Percentiles rank a stretch among this genome's conserved stretches.
phyloP scores from a whole-genome alignment of 1,140 invertebrate species.

The Phortica variegata region DNA sequence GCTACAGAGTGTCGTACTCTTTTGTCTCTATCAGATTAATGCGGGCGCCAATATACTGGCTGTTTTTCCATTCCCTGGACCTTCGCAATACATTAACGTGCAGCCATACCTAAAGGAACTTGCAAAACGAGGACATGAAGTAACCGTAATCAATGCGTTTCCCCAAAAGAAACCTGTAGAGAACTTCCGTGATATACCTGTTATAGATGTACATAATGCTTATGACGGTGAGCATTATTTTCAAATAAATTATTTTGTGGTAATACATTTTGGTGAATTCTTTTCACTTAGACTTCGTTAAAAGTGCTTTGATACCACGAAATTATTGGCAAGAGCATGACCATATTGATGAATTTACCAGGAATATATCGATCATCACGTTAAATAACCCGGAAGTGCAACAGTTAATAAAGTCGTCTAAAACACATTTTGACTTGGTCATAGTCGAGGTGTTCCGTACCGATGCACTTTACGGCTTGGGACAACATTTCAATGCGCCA shows the following conservation, averaged over 20 bases:
- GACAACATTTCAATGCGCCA: slow-evolving; percentile 42
- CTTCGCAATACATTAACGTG: slow-evolving; percentile 47
- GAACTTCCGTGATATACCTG: slow-evolving; percentile 39
- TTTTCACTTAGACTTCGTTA: slow-evolving; percentile 22
- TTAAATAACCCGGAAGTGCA: slow-evolving; percentile 30
- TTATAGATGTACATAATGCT: slow-evolving; percentile 22
- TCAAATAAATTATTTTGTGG: not conserved
- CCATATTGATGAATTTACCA: slow-evolving; percentile 31
- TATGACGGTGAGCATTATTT: slow-evolving; percentile 29
- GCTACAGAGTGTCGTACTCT: no score
- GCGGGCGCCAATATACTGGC: slow-evolving; percentile 39
- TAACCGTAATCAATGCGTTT: slow-evolving; percentile 70
- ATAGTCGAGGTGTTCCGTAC: slow-evolving; percentile 32
- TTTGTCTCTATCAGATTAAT: no score
- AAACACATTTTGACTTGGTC: slow-evolving; percentile 33
- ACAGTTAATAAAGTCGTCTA: slow-evolving; percentile 10
- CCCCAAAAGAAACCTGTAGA: slow-evolving; percentile 54
- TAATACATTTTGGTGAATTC: not conserved
- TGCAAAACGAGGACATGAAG: slow-evolving; percentile 65
- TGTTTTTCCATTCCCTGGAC: slow-evolving; percentile 38
- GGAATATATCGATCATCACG: slow-evolving; percentile 10
- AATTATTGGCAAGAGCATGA: slow-evolving; percentile 30
- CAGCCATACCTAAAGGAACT: slow-evolving; percentile 64
- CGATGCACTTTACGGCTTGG: slow-evolving; percentile 43
- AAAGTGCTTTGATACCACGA: not conserved